Conservation (phyloP, 2,797 vertebrate genomes). For the Thalassophryne amazonica region DNA sequence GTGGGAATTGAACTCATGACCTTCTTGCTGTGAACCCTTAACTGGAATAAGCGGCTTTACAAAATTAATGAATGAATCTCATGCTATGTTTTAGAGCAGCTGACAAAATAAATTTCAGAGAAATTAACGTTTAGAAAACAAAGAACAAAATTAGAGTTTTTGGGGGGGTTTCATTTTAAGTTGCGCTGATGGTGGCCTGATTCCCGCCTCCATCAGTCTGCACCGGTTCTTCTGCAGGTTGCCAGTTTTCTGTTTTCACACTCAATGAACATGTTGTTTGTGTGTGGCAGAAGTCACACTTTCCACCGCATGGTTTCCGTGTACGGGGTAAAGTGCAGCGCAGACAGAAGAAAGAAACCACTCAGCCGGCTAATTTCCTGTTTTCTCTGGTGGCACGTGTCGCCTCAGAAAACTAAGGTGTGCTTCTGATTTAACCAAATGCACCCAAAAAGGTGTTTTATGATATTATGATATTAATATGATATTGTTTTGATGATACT, state of each 20-base stretch:
- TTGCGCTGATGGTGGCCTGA: too few species aligned
- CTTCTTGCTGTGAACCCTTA: too few species aligned
- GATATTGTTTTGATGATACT: too few species aligned
- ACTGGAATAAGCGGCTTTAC: too few species aligned
- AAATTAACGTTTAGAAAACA: too few species aligned
- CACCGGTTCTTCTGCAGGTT: not conserved
- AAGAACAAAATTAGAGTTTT: too few species aligned
- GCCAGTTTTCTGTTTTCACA: conserved; percentile 27
- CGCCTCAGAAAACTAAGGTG: not conserved
- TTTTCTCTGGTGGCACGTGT: conserved; percentile 58
- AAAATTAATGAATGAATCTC: too few species aligned
- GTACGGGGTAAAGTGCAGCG: conserved; percentile 66
- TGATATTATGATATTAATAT: conserved; percentile 11
- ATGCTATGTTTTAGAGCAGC: too few species aligned
- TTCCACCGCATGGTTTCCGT: conserved; percentile 64
- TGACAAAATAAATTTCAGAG: too few species aligned
- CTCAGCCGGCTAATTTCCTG: conserved; percentile 69
- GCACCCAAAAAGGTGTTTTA: conserved; percentile 7
- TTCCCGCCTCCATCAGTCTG: too few species aligned
- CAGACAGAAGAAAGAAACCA: conserved; percentile 72
- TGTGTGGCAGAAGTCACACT: conserved; percentile 65
- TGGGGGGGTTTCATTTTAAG: too few species aligned
- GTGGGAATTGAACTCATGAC: too few species aligned
- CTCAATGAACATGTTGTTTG: conserved; percentile 36
- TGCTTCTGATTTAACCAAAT: conserved; percentile 20